Evolutionary conservation across 2,113 vertebrate species (phyloP).

Genomic region (Physeter macrocephalus): DNA sequence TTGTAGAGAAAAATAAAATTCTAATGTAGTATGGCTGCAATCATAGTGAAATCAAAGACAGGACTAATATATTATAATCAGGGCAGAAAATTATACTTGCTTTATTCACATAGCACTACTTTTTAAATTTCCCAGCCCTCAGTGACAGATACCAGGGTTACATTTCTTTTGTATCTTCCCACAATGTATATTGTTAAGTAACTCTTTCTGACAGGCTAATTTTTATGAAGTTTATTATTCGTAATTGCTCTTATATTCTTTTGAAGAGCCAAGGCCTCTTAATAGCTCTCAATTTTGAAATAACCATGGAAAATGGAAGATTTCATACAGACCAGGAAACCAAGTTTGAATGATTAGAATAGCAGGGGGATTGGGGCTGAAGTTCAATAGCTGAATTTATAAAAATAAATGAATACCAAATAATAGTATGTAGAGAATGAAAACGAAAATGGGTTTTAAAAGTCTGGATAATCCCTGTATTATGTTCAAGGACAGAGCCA

Average conservation of each 20-base stretch:
- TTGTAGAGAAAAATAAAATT: slow-evolving; percentile 14
- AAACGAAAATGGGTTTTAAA: background rate
- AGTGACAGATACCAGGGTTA: slow-evolving; percentile 40
- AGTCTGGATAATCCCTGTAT: background rate
- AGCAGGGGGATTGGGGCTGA: background rate
- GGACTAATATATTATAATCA: background rate
- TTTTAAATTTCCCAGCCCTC: background rate
- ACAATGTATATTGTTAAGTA: slow-evolving; percentile 47
- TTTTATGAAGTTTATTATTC: slow-evolving; percentile 60
- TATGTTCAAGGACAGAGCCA: background rate
- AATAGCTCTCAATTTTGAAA: slow-evolving; percentile 60
- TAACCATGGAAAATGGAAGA: slow-evolving; percentile 42
- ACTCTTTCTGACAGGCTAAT: slow-evolving; percentile 60
- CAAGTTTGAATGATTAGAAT: slow-evolving; percentile 28
- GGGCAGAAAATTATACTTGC: background rate
- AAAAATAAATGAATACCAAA: slow-evolving; percentile 6
- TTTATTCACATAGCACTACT: background rate
- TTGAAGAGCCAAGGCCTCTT: slow-evolving; percentile 62
- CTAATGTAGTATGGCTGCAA: background rate
- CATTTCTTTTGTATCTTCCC: slow-evolving; percentile 44
- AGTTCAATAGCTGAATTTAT: slow-evolving; percentile 35
- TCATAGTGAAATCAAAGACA: background rate
- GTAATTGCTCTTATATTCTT: slow-evolving; percentile 51
- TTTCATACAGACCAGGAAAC: slow-evolving; percentile 38
- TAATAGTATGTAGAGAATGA: background rate